Percentiles rank a stretch among this genome's conserved stretches.
phyloP scores from a whole-genome alignment of 1,140 invertebrate genomes.

The Musca vetustissima region DNA sequence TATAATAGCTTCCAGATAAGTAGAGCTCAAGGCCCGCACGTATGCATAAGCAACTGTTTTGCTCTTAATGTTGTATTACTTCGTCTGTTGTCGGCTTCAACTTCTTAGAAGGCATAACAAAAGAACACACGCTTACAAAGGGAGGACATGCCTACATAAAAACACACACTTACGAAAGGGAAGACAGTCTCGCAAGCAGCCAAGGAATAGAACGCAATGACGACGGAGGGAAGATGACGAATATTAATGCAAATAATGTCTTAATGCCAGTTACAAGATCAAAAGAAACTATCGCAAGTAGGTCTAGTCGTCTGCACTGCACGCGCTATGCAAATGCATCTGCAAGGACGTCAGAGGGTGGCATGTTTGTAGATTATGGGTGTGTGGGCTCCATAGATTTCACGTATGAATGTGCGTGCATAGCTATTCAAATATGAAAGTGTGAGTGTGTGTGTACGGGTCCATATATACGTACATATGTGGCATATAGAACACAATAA shows the following conservation, averaged over 20 bases:
- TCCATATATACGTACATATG: not conserved
- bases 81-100: not conserved
- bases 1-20: conserved; percentile 14
- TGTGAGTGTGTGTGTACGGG: too few species aligned
- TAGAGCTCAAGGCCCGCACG: too few species aligned
- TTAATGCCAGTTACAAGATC: conserved; percentile 20
- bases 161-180: not conserved
- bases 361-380: not conserved
- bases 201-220: not conserved
- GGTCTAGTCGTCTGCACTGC: conserved; percentile 20
- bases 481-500: not conserved
- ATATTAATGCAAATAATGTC: conserved; percentile 22
- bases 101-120: conserved; percentile 4
- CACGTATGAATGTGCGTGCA: not conserved
- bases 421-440: not conserved
- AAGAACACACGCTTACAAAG: conserved; percentile 2
- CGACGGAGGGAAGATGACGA: not conserved
- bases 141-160: too few species aligned
- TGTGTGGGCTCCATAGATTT: not conserved
- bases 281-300: conserved; percentile 18
- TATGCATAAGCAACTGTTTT: not conserved
- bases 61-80: conserved; percentile 1
- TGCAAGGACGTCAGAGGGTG: conserved; percentile 5
- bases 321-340: not conserved
- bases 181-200: not conserved